These are phyloP conservation scores for Parauchenoglanis ngamensis DNA, from an alignment of 2,797 vertebrate species.

Conservation along the genomic window DNA sequence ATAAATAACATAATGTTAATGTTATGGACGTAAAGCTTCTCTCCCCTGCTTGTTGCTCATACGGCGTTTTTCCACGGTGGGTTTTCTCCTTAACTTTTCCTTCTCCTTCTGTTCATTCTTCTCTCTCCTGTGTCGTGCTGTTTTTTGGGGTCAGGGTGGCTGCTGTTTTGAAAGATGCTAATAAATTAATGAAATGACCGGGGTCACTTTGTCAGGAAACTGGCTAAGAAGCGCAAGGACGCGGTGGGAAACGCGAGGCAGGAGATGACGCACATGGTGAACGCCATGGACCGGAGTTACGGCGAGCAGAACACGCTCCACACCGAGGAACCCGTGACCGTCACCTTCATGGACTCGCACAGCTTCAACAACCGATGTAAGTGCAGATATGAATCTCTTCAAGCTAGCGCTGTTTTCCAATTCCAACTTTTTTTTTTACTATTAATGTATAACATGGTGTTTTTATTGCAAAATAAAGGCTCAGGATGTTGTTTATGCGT, in stretches of 20 bases:
- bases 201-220: conserved; percentile 82
- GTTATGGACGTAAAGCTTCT: not conserved
- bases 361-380: conserved; percentile 97
- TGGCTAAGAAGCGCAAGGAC: conserved; percentile 98
- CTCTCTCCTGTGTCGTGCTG: conserved; percentile 26
- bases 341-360: conserved; percentile 98
- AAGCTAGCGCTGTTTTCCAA: too few species aligned
- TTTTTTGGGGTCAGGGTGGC: not conserved
- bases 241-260: conserved; percentile 93
- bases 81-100: not conserved
- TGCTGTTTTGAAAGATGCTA: not conserved
- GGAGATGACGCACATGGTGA: conserved; percentile 99
- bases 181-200: not conserved
- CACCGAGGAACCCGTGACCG: conserved; percentile 92
- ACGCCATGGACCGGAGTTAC: conserved; percentile 97
- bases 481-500: too few species aligned
- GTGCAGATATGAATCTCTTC: conserved; percentile 61
- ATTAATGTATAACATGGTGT: too few species aligned
- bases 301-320: conserved; percentile 97
- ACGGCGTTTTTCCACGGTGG: not conserved
- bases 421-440: too few species aligned
- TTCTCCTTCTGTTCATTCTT: not conserved
- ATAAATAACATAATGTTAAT: not conserved
- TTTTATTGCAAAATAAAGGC: too few species aligned
- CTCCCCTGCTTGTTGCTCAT: not conserved